Percentiles rank a stretch among this genome's conserved stretches.
Evolutionary conservation across 2,113 vertebrate species (phyloP).

Genomic region (Dasyurus viverrinus): DNA sequence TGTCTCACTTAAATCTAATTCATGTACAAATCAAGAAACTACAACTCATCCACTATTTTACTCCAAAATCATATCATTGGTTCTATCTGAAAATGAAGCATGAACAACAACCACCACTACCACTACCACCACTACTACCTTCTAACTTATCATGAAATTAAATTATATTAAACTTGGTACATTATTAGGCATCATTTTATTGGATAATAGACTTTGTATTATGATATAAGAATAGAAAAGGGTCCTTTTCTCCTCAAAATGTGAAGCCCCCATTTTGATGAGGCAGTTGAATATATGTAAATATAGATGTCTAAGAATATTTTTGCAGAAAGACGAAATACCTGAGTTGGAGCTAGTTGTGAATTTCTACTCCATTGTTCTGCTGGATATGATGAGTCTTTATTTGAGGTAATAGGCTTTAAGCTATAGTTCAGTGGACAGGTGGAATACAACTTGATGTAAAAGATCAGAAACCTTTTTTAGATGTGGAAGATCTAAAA

Average conservation of each 20-base stretch:
- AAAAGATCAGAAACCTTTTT: not conserved
- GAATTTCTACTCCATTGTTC: not conserved
- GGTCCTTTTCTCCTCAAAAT: not conserved
- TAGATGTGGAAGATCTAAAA: not conserved
- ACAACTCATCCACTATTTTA: not conserved
- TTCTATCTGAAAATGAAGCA: not conserved
- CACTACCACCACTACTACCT: not conserved
- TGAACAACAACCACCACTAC: too few relatives aligned
- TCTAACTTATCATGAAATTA: slow-evolving; percentile 7
- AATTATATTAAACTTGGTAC: not conserved
- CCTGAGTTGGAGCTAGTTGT: not conserved
- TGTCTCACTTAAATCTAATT: not conserved
- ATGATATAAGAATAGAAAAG: not conserved
- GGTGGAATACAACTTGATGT: not conserved
- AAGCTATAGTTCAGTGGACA: not conserved
- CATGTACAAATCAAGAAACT: not conserved
- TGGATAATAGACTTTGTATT: not conserved
- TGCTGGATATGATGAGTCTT: not conserved
- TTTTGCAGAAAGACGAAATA: slow-evolving; percentile 16
- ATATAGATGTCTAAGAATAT: slow-evolving; percentile 24
- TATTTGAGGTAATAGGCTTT: not conserved
- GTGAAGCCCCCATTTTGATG: not conserved
- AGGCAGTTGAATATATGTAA: slow-evolving; percentile 12
- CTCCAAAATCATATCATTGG: not conserved
- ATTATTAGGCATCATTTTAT: slow-evolving; percentile 30